A percentile compares a stretch with the other conserved stretches of the same genome.
phyloP scores from a whole-genome alignment of 2,113 vertebrate genomes.

The Pelodiscus sinensis region DNA sequence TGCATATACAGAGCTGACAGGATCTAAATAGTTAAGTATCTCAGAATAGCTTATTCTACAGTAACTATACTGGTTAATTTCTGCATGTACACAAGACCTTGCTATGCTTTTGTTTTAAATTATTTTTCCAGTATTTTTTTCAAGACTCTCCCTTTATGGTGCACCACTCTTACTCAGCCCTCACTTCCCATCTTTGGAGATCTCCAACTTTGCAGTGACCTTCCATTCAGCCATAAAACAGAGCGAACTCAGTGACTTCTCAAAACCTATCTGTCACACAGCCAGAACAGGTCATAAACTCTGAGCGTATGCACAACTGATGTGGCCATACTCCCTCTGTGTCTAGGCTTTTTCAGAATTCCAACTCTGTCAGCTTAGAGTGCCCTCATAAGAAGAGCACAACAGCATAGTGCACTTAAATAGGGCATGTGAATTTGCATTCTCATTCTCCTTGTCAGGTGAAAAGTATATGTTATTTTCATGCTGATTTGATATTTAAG shows the following conservation, averaged over 20 bases:
- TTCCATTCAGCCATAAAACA: background rate
- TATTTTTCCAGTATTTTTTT: background rate
- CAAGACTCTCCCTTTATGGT: background rate
- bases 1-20: background rate
- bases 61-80: background rate
- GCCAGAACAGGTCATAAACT: background rate
- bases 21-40: background rate
- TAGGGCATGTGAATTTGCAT: background rate
- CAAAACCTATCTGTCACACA: background rate
- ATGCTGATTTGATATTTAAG: background rate
- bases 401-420: background rate
- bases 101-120: background rate
- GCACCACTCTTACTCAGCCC: background rate
- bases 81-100: background rate
- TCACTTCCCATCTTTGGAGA: background rate
- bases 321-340: background rate
- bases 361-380: background rate
- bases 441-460: background rate
- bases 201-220: background rate
- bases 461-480: background rate
- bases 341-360: background rate
- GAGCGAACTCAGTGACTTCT: background rate
- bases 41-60: background rate
- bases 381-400: background rate
- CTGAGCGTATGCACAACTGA: background rate